phyloP scores from a whole-genome alignment of 2,888 invertebrate genomes.

The Pammene aurita region DNA sequence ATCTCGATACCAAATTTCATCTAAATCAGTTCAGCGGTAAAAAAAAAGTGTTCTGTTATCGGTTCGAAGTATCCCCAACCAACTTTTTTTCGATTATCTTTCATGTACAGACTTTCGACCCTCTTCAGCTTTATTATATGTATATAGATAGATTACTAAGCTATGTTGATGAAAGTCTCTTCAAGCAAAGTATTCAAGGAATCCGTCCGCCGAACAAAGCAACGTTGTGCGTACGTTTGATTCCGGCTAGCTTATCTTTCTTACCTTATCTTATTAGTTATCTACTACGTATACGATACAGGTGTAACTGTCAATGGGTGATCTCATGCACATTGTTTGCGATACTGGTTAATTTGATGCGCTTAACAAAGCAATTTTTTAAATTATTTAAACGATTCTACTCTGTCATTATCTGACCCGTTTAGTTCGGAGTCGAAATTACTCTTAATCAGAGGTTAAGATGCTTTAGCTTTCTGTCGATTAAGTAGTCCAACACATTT shows the following conservation, averaged over 20 bases:
- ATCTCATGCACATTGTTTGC: conserved; percentile 24
- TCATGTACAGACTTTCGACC: no score
- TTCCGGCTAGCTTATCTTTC: conserved; percentile 36
- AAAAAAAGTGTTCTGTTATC: no score
- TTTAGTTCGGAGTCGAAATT: background rate
- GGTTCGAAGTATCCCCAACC: no score
- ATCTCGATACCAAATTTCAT: no score
- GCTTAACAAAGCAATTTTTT: background rate
- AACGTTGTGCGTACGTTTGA: conserved; percentile 14
- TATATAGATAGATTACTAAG: no score
- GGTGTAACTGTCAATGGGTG: conserved; percentile 35
- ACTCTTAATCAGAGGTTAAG: no score
- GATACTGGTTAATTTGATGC: background rate
- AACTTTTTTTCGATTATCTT: no score
- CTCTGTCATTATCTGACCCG: background rate
- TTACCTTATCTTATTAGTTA: conserved; percentile 36
- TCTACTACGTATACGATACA: conserved; percentile 21
- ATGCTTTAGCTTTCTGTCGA: no score
- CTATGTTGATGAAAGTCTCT: background rate
- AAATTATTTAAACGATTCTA: background rate
- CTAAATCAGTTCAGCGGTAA: no score
- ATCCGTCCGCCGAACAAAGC: conserved; percentile 29
- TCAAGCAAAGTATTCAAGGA: conserved; percentile 21
- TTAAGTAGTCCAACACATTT: no score
- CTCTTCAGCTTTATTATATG: no score